Evolutionary conservation across 2,797 vertebrate species (phyloP).

Genomic region (Danio jaintianensis): DNA sequence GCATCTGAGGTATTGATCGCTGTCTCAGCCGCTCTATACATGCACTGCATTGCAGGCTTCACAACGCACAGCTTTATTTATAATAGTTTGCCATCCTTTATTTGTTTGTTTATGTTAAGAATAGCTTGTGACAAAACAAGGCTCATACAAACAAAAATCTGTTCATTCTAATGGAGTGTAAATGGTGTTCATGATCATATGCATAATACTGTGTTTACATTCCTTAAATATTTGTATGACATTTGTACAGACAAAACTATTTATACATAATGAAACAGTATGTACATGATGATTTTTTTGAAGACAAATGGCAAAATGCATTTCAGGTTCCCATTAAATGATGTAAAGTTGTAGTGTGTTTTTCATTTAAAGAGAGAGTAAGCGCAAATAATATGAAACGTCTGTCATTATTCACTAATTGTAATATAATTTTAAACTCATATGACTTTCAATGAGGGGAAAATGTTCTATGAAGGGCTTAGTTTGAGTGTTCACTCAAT

Average conservation of each 20-base stretch:
- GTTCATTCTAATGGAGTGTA: neutral
- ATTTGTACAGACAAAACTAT: conserved; percentile 24
- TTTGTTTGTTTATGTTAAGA: neutral
- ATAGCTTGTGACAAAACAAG: neutral
- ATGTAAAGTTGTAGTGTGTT: neutral
- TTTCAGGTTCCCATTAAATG: neutral
- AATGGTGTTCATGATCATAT: neutral
- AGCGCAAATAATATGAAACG: neutral
- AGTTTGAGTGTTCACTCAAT: too few species aligned
- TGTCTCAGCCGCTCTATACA: neutral
- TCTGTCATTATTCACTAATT: neutral
- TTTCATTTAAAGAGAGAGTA: conserved; percentile 4
- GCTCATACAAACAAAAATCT: neutral
- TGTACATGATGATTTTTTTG: conserved; percentile 24
- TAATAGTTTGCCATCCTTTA: neutral
- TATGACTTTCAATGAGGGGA: too few species aligned
- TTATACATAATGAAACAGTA: conserved; percentile 21
- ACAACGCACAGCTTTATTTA: neutral
- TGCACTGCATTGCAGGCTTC: conserved; percentile 12
- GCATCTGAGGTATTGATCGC: conserved; percentile 65
- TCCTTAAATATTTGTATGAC: conserved; percentile 15
- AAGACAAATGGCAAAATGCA: neutral
- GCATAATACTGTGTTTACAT: neutral
- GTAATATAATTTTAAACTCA: neutral
- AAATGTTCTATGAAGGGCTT: too few species aligned